These are phyloP conservation scores for Diogma glabrata DNA, from an alignment of 2,888 invertebrate species.

Conservation along the genomic window DNA sequence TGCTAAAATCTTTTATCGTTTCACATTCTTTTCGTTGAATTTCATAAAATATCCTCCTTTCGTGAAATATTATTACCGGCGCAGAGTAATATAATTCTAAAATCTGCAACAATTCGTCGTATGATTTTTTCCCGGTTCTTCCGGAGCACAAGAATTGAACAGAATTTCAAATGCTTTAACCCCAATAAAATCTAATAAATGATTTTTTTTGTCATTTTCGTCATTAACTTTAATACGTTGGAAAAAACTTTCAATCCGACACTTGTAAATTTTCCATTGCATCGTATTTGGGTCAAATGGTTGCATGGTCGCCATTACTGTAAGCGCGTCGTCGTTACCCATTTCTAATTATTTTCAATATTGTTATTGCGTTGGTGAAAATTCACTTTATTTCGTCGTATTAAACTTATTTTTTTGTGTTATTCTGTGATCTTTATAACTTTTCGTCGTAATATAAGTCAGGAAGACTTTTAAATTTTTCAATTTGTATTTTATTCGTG, in stretches of 20 bases:
- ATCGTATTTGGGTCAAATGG: not conserved
- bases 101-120: no score
- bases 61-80: not conserved
- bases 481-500: no score
- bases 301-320: not conserved
- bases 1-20: not conserved
- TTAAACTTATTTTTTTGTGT: no score
- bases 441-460: no score
- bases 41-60: not conserved
- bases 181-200: not conserved
- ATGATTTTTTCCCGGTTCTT: no score
- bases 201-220: not conserved
- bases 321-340: not conserved
- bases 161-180: no score
- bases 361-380: no score
- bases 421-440: no score
- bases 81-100: no score
- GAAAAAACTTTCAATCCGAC: not conserved
- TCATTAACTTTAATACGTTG: not conserved
- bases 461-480: no score
- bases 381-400: no score
- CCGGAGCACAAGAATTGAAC: no score
- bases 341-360: not conserved
- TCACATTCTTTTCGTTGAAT: not conserved
- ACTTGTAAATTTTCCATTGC: not conserved